phyloP scores from a whole-genome alignment of 2,113 vertebrate species.

The Thinocorus orbignyianus region DNA sequence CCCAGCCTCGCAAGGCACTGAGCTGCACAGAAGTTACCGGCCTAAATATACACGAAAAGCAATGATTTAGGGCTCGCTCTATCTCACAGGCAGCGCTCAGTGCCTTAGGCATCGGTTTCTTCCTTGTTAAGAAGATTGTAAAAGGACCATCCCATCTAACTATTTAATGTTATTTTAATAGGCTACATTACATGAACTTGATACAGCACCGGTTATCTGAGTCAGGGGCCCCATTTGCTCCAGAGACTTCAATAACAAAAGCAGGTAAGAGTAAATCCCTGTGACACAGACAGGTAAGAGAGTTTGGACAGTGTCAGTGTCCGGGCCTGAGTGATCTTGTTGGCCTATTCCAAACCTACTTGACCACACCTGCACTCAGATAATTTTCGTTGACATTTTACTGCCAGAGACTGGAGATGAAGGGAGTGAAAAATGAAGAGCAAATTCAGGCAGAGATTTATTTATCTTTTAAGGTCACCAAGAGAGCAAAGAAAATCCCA shows the following conservation, averaged over 20 bases:
- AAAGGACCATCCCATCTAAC: conserved; percentile 25
- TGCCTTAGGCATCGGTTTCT: conserved; percentile 20
- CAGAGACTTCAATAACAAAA: background rate
- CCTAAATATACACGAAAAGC: background rate
- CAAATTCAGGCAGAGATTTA: background rate
- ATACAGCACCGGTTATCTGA: background rate
- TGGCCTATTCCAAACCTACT: background rate
- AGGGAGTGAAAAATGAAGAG: background rate
- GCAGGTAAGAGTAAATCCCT: background rate
- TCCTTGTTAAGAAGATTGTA: background rate
- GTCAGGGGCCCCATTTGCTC: background rate
- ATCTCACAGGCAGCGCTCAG: background rate
- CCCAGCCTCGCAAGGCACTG: background rate
- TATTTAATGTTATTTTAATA: conserved; percentile 41
- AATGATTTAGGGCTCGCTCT: background rate
- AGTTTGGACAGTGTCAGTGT: background rate
- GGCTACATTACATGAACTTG: background rate
- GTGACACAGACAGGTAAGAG: background rate
- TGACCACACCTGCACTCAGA: background rate
- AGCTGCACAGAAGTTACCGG: background rate
- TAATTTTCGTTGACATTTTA: background rate
- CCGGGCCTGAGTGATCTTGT: background rate
- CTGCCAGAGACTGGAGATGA: background rate
- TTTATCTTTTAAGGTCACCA: background rate
- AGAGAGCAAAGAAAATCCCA: background rate